A percentile compares a stretch with the other conserved stretches of the same genome.
These are phyloP conservation scores for Danio tinwini DNA, from an alignment of 2,797 vertebrate genomes.

Conservation along the genomic window DNA sequence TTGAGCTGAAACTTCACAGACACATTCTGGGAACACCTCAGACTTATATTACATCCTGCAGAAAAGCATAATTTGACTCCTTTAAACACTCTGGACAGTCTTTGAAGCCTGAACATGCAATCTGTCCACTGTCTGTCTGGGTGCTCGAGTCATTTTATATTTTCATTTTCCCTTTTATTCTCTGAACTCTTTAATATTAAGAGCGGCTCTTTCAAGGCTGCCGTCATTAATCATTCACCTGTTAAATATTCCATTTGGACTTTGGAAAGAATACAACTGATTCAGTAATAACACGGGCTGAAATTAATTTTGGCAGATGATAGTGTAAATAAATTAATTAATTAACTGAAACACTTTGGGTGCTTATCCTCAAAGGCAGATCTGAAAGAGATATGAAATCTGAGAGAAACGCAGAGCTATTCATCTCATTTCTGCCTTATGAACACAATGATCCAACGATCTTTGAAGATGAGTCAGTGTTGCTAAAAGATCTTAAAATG, in stretches of 20 bases:
- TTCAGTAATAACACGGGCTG: neutral
- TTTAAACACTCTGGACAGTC: neutral
- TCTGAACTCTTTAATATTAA: constrained; percentile 12
- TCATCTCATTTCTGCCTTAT: constrained; percentile 2
- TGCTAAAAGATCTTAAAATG: neutral
- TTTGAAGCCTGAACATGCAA: neutral
- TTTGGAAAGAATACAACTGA: constrained; percentile 1
- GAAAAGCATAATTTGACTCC: no score
- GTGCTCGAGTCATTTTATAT: neutral
- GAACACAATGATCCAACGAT: neutral
- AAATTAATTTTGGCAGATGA: neutral
- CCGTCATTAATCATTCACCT: neutral
- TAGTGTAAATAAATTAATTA: neutral
- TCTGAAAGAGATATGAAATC: neutral
- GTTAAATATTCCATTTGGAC: constrained; percentile 1
- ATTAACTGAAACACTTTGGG: neutral
- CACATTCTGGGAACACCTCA: no score
- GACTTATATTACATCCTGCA: no score
- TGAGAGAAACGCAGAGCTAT: neutral
- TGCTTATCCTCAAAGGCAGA: neutral
- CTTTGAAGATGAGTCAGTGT: neutral
- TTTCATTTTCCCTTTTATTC: constrained; percentile 1
- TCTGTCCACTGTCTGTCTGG: neutral
- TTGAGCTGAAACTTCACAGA: no score
- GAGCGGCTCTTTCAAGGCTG: neutral